Evolutionary conservation across 2,113 vertebrate genomes (phyloP).

Genomic region (Misgurnus anguillicaudatus): DNA sequence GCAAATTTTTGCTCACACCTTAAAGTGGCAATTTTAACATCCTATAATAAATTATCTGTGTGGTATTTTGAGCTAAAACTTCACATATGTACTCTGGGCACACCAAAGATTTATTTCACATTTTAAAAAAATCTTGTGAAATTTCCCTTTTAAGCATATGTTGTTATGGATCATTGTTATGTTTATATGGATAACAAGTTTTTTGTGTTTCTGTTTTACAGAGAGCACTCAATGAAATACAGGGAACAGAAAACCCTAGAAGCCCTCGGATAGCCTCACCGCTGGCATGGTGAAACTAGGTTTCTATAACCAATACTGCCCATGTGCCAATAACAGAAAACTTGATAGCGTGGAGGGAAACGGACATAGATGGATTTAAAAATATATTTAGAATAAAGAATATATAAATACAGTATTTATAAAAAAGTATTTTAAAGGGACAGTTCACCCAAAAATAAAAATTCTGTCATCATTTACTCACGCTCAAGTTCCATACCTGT

Average conservation of each 20-base stretch:
- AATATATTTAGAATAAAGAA: constrained; percentile 45
- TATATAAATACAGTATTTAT: constrained; percentile 49
- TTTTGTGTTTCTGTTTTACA: constrained; percentile 62
- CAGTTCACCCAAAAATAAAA: no score
- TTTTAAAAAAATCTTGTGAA: no score
- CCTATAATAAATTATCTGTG: no score
- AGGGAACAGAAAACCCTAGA: constrained; percentile 81
- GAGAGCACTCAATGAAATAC: constrained; percentile 88
- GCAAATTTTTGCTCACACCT: no score
- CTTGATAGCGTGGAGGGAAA: constrained; percentile 8
- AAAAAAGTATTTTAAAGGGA: no score
- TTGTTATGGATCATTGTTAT: background rate
- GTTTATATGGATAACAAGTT: background rate
- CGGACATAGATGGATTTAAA: constrained; percentile 13
- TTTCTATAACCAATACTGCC: constrained; percentile 55
- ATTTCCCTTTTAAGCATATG: no score
- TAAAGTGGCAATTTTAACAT: no score
- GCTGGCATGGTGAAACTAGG: constrained; percentile 85
- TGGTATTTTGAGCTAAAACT: no score
- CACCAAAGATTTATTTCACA: no score
- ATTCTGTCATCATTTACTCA: no score
- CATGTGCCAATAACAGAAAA: constrained; percentile 67
- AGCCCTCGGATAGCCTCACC: constrained; percentile 87
- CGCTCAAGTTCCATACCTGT: no score
- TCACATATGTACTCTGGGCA: no score